Base-by-base conservation (phyloP, 37 sponge, comb jelly and placozoan species). In the Haliclona indistincta region DNA sequence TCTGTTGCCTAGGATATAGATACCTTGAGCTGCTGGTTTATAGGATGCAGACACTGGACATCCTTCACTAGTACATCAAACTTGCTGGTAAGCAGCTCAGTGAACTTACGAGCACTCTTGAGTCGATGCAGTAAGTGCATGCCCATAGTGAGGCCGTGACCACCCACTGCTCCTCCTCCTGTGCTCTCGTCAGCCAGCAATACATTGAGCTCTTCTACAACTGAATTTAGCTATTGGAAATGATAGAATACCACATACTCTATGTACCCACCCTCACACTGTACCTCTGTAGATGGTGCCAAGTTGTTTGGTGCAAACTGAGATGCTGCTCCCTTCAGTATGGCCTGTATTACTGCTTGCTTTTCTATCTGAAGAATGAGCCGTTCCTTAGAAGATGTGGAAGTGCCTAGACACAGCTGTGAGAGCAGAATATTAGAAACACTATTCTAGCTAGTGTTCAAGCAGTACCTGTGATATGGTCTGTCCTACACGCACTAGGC, bases 261-360 rank as follows among this genome's bases (percentile, higher is more conserved):
- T 20, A 58, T 58, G 22, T 7, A 25, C 11, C 28, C 60, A n/a
- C 25, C 51, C 25, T 25, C 26, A n/a, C 60, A 7, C 6, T 25
- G n/a, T 20, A 58, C 25, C 6, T 58, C 11, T 26, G n/a, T 47
- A 47, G 13, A 47, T 47, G 51, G 10, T 47, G 15, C 10, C 10
- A 17, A 47, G 13, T 17, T 47, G 51, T 47, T 47, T 17, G 13
- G 15, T 47, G 15, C 51, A 47, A 83, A 74, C 37, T 62, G 67
- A 38, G 28, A 19, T 34, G 88, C 80, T 23, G 73, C 60, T 41
- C 78, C 43, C 56, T 68, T 64, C 6, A 83, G 55, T 52, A 87
- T 23, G 19, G 83, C 71, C 65, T 94, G 95, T 15, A 83, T 38
- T 5, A 94, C 79, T 34, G 95, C 95, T 87, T 94, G 95, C 43